Evolutionary conservation across 2,797 vertebrate genomes (phyloP).

Genomic region (Periophthalmus magnuspinnatus): DNA sequence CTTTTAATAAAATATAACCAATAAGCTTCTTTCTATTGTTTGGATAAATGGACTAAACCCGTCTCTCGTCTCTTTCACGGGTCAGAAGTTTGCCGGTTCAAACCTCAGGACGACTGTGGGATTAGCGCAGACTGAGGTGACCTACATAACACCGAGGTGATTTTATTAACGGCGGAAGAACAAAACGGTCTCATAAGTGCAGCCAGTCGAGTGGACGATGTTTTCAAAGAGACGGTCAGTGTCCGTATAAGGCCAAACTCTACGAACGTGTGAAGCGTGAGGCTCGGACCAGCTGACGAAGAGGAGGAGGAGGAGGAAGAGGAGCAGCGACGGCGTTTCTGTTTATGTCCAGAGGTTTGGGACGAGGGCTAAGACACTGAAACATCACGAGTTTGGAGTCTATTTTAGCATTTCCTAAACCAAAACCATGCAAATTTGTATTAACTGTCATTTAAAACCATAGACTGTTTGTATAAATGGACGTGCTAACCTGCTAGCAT

Average conservation of each 20-base stretch:
- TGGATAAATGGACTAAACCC: background rate
- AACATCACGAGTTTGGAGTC: too few relatives aligned
- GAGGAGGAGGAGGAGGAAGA: background rate
- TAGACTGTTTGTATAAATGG: too few relatives aligned
- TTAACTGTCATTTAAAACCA: too few relatives aligned
- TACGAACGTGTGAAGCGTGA: background rate
- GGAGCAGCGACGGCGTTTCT: background rate
- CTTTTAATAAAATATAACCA: background rate
- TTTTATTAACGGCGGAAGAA: background rate
- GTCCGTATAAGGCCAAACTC: background rate
- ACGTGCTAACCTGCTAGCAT: too few relatives aligned
- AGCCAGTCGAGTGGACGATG: background rate
- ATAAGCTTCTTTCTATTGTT: background rate
- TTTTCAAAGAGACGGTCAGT: background rate
- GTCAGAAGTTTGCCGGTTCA: background rate
- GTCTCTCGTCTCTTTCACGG: background rate
- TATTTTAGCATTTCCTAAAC: too few relatives aligned
- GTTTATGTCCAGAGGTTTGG: background rate
- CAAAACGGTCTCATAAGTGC: constrained; percentile 5
- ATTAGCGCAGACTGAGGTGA: constrained; percentile 5
- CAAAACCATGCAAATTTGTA: too few relatives aligned
- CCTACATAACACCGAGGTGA: constrained; percentile 8
- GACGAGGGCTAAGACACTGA: too few relatives aligned
- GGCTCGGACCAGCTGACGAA: background rate
- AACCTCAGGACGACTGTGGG: background rate